phyloP scores from a whole-genome alignment of 2,888 invertebrate genomes.

The Idaea dimidiata region DNA sequence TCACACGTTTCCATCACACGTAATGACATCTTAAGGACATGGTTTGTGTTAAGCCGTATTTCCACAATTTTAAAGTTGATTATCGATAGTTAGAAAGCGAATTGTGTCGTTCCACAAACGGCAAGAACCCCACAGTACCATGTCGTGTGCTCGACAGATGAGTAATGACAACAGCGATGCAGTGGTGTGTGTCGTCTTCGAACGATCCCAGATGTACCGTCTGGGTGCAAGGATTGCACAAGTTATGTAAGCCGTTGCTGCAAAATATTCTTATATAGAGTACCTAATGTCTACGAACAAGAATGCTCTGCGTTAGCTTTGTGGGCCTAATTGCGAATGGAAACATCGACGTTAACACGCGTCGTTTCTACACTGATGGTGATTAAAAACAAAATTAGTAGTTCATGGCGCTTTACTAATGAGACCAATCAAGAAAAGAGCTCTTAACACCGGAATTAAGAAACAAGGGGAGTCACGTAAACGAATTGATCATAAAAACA shows the following conservation, averaged over 20 bases:
- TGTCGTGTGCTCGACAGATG: conserved; percentile 75
- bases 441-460: conserved; percentile 21
- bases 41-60: conserved; percentile 40
- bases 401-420: conserved; percentile 23
- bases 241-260: conserved; percentile 59
- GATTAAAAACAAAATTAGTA: conserved; percentile 23
- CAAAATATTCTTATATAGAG: conserved; percentile 46
- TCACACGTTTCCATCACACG: conserved; percentile 41
- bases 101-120: conserved; percentile 55
- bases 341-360: conserved; percentile 27
- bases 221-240: conserved; percentile 60
- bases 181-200: conserved; percentile 63
- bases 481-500: conserved; percentile 25
- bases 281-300: conserved; percentile 35
- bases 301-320: conserved; percentile 35
- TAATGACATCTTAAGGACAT: conserved; percentile 30
- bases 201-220: conserved; percentile 70
- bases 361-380: conserved; percentile 19
- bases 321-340: conserved; percentile 34
- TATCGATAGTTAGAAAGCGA: conserved; percentile 41
- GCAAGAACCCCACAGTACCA: conserved; percentile 52
- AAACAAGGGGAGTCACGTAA: conserved; percentile 22
- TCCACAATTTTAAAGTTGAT: conserved; percentile 49
- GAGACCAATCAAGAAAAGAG: conserved; percentile 20
- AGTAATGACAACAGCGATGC: conserved; percentile 75